Conservation (phyloP, 2,113 vertebrate genomes). For the Ciconia boyciana region DNA sequence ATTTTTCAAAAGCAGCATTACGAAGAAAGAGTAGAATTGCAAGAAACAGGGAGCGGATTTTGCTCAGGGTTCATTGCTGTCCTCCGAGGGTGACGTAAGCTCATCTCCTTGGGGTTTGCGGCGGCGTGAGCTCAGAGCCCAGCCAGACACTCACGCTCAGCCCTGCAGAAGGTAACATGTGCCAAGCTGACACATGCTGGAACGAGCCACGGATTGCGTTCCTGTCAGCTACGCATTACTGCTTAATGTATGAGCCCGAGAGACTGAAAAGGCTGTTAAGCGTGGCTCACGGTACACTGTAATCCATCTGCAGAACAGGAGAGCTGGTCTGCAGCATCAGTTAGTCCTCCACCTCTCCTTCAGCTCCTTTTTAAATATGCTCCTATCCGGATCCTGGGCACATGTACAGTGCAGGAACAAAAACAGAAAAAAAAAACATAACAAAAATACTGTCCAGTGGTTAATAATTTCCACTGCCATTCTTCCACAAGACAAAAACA, state of each 20-base stretch:
- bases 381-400: neutral
- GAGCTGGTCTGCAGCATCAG: neutral
- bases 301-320: neutral
- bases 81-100: neutral
- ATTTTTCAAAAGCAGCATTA: neutral
- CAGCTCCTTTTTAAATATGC: neutral
- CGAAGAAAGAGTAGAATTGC: neutral
- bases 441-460: neutral
- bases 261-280: neutral
- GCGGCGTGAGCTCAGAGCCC: neutral
- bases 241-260: neutral
- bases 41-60: neutral
- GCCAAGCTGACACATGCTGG: neutral
- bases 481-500: neutral
- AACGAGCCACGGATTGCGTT: neutral
- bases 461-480: neutral
- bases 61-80: neutral
- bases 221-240: neutral
- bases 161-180: neutral
- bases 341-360: neutral
- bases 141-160: neutral
- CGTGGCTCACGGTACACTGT: accelerated
- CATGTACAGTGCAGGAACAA: neutral
- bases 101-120: neutral
- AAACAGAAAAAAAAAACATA: neutral